These are phyloP conservation scores for Lophius americanus DNA, from an alignment of 2,797 vertebrate genomes.

Conservation along the genomic window DNA sequence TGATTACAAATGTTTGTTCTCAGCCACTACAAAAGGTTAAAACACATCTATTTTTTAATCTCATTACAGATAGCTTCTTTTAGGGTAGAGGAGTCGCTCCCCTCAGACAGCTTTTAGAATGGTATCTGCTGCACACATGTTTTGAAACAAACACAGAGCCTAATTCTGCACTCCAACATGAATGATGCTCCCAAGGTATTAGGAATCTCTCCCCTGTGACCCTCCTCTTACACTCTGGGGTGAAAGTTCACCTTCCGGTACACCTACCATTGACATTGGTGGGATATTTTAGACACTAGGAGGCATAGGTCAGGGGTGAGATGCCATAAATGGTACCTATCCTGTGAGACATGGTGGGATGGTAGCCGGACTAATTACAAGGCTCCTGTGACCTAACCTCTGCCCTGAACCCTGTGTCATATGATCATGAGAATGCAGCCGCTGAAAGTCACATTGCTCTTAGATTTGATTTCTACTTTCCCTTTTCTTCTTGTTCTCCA, in stretches of 20 bases:
- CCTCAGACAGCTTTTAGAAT: no score
- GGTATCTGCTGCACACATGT: no score
- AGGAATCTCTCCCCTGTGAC: conserved; percentile 11
- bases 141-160: no score
- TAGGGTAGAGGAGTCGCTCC: no score
- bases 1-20: no score
- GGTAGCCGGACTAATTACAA: conserved; percentile 71
- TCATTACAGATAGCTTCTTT: no score
- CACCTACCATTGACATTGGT: conserved; percentile 33
- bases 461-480: background rate
- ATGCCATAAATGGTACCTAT: conserved; percentile 72
- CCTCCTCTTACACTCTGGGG: conserved; percentile 26
- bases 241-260: conserved; percentile 53
- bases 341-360: conserved; percentile 63
- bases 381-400: conserved; percentile 75
- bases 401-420: conserved; percentile 60
- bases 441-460: background rate
- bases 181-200: conserved; percentile 26
- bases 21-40: no score
- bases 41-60: no score
- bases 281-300: conserved; percentile 69
- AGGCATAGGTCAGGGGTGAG: conserved; percentile 76
- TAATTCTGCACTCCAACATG: conserved; percentile 1
- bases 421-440: conserved; percentile 40
- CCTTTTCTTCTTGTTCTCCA: background rate